These are phyloP conservation scores for Aphrophora alni DNA, from an alignment of 2,888 invertebrate genomes.

Conservation along the genomic window DNA sequence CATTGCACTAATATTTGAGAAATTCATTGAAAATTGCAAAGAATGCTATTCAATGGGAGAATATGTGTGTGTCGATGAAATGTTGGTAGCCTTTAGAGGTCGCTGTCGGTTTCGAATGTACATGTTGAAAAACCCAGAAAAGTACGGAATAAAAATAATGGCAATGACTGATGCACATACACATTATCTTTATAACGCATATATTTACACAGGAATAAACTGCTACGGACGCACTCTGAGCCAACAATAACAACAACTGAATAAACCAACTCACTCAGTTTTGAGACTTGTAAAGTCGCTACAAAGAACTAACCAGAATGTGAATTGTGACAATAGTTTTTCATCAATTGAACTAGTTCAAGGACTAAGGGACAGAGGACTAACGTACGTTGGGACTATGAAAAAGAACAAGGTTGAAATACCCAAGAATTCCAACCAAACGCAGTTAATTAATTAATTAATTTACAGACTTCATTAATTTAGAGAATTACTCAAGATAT, in stretches of 20 bases:
- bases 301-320: no score
- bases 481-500: slow-evolving; percentile 42
- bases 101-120: background rate
- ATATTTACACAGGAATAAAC: slow-evolving; percentile 3
- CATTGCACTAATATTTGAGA: background rate
- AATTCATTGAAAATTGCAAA: slow-evolving; percentile 20
- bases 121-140: slow-evolving; percentile 15
- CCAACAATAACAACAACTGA: slow-evolving; percentile 41
- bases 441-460: slow-evolving; percentile 13
- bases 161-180: slow-evolving; percentile 8
- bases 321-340: slow-evolving; percentile 54
- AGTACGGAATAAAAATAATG: slow-evolving; percentile 23
- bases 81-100: slow-evolving; percentile 23
- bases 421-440: slow-evolving; percentile 40
- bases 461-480: slow-evolving; percentile 22
- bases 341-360: slow-evolving; percentile 51
- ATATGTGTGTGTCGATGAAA: background rate
- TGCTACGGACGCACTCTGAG: background rate
- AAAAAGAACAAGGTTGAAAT: slow-evolving; percentile 43
- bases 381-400: slow-evolving; percentile 39
- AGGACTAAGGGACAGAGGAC: slow-evolving; percentile 28
- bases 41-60: background rate
- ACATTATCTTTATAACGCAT: slow-evolving; percentile 16
- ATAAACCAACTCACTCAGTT: no score
- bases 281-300: no score